Evolutionary conservation across 2,113 vertebrate species (phyloP).

Genomic region (Oncorhynchus keta): DNA sequence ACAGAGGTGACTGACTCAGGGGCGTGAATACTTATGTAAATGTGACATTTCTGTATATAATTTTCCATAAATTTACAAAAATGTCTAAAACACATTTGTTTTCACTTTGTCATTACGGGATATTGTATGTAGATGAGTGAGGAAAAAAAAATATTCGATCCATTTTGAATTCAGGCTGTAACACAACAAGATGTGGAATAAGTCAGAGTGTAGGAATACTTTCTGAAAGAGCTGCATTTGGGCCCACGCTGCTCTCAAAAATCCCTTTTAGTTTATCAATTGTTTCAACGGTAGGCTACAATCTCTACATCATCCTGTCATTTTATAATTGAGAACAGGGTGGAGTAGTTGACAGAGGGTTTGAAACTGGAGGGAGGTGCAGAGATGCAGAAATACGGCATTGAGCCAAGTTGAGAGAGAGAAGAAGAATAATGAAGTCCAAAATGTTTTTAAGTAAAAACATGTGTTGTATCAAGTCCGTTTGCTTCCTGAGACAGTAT

Average conservation of each 20-base stretch:
- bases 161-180: too few species aligned
- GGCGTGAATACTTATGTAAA: too few species aligned
- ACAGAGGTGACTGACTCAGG: too few species aligned
- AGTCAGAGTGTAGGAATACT: too few species aligned
- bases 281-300: conserved; percentile 20
- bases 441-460: background rate
- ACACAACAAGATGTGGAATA: too few species aligned
- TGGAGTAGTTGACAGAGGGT: background rate
- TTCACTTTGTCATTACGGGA: too few species aligned
- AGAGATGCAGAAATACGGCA: background rate
- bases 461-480: conserved; percentile 19
- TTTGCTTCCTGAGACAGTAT: background rate
- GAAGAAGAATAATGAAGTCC: conserved; percentile 15
- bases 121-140: too few species aligned
- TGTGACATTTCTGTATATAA: too few species aligned
- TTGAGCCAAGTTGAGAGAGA: conserved; percentile 22
- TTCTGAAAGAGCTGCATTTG: too few species aligned
- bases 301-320: conserved; percentile 49
- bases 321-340: conserved; percentile 31
- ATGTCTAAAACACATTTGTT: too few species aligned
- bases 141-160: too few species aligned
- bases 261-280: background rate
- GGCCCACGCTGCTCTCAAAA: background rate
- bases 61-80: too few species aligned
- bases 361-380: conserved; percentile 5